Evolutionary conservation across 2,797 vertebrate species (phyloP), one percentile per base, ranked within the genome.

Genomic region (Sorex maritimensis): DNA sequence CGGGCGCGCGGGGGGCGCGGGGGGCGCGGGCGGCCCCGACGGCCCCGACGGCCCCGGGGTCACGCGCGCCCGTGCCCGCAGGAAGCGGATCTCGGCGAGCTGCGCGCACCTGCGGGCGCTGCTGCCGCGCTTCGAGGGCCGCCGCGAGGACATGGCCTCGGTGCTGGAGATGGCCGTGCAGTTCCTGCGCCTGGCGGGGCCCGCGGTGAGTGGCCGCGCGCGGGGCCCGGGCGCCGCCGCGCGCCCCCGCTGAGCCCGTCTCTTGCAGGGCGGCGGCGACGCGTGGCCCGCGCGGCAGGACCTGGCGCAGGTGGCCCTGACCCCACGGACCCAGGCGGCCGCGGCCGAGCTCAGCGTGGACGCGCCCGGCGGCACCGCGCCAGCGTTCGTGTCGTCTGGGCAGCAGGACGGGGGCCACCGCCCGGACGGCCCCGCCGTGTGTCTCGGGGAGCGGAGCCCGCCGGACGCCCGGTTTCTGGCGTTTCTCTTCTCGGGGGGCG

Each of bases 141-240:
- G 96, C 12, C 89, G 96, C 19, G 97, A 97, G 82, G 97, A 98
- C 93, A 97, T 98, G 97, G 97, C 97, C 0, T 97, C 97, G 0
- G 87, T 98, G 15, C 91, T 98, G 81, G 98, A 98, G 95, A 97
- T 97, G 97, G 83, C 97, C 0, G 96, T 98, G 63, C 91, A 93
- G 71, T 98, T 97, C 34, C 96, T 98, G 12, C 94, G 77, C 89
- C 95, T 97, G 0, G 73, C 91, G 0, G 87, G 94, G 9, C 0
- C 61, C 8, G 28, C 41, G 41, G 41, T 52, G 49, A 52, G 49
- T 52, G 49, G 49, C 49, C 41, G 41, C 41, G 41, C 41, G 41
- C 41, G 41, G 41, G 41, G 41, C 41, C 41, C 41, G 41, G 41
- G 41, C 7, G 41, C 7, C 41, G 41, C 7, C 41, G 6, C 55